A percentile compares a stretch with the other conserved stretches of the same genome.
Evolutionary conservation across 2,888 invertebrate genomes (phyloP).

Genomic region (Morpho deidamia): DNA sequence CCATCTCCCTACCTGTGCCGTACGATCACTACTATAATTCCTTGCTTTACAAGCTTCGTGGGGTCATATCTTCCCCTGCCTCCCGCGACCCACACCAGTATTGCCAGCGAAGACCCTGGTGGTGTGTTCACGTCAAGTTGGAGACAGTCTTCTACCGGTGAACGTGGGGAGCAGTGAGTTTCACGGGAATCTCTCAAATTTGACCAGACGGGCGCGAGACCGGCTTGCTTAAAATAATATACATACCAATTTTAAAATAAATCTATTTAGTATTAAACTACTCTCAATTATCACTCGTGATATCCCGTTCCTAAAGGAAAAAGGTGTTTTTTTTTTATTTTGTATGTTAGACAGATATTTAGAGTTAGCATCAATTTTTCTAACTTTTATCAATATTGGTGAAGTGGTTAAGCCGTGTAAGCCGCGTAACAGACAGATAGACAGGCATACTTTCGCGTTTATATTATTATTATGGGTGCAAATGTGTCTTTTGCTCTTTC

Average conservation of each 20-base stretch:
- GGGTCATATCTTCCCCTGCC: constrained; percentile 46
- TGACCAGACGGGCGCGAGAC: constrained; percentile 55
- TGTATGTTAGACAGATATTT: too few species aligned
- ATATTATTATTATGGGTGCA: too few species aligned
- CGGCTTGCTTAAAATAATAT: constrained; percentile 42
- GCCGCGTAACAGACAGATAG: too few species aligned
- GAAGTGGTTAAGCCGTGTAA: too few species aligned
- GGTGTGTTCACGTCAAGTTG: constrained; percentile 82
- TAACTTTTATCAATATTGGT: too few species aligned
- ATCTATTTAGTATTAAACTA: too few species aligned
- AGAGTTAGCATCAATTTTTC: too few species aligned
- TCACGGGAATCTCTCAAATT: constrained; percentile 43
- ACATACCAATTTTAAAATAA: background rate
- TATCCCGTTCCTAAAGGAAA: too few species aligned
- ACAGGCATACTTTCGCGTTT: too few species aligned
- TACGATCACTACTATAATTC: constrained; percentile 51
- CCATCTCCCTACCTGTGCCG: constrained; percentile 46
- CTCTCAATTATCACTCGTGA: too few species aligned
- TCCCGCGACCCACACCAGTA: constrained; percentile 58
- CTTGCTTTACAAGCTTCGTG: constrained; percentile 44
- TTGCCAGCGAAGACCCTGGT: constrained; percentile 42
- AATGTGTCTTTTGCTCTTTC: too few species aligned
- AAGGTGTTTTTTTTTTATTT: too few species aligned
- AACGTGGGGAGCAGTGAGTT: constrained; percentile 39
- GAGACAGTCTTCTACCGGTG: constrained; percentile 78